Evolutionary conservation across 2,797 vertebrate species (phyloP).

Genomic region (Epinephelus coioides): DNA sequence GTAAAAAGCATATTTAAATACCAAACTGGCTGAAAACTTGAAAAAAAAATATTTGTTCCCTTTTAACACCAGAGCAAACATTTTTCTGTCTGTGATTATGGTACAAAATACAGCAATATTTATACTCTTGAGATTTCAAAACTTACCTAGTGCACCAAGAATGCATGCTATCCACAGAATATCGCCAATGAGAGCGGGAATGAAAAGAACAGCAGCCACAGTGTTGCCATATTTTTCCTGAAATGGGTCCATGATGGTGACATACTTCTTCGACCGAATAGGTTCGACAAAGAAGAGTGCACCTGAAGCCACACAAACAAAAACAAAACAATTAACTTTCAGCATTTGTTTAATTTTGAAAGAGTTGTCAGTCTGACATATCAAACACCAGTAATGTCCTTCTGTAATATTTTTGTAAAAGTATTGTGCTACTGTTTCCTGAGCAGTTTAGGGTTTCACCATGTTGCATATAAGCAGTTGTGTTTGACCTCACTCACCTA

Average conservation of each 20-base stretch:
- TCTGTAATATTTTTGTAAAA: too few species aligned
- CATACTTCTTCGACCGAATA: constrained; percentile 80
- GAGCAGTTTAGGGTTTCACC: not conserved
- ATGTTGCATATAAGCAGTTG: not conserved
- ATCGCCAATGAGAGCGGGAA: constrained; percentile 82
- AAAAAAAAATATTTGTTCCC: too few species aligned
- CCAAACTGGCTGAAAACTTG: too few species aligned
- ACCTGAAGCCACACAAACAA: constrained; percentile 59
- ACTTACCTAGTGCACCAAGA: constrained; percentile 82
- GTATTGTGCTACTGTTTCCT: too few species aligned
- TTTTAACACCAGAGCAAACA: too few species aligned
- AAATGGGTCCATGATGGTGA: constrained; percentile 87
- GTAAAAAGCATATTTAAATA: not conserved
- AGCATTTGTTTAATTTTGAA: too few species aligned
- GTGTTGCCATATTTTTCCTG: constrained; percentile 82
- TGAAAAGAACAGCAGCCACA: constrained; percentile 79
- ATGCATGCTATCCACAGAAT: constrained; percentile 85
- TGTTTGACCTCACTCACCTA: constrained; percentile 73
- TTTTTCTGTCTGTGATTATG: too few species aligned
- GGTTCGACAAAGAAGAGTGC: constrained; percentile 83
- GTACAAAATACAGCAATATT: not conserved
- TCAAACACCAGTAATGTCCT: not conserved
- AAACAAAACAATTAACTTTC: not conserved
- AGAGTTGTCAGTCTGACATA: too few species aligned
- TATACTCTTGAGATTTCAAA: not conserved